A percentile compares a stretch with the other conserved stretches of the same genome.
These are phyloP conservation scores for Philypnodon macrostomus DNA, from an alignment of 2,797 vertebrate genomes.

Conservation along the genomic window DNA sequence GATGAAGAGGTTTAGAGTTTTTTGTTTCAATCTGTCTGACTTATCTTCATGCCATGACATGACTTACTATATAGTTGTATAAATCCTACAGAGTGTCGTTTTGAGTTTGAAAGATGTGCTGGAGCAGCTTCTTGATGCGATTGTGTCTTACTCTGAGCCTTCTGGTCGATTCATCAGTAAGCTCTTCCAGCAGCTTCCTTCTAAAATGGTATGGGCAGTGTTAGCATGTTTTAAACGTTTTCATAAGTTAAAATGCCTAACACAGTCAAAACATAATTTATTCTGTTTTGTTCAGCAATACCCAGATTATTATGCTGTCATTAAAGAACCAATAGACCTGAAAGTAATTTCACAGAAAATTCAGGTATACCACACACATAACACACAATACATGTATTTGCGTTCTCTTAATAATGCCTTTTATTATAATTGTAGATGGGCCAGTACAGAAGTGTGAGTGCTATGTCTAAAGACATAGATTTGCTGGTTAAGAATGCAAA, in stretches of 20 bases:
- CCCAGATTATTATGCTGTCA: constrained; percentile 98
- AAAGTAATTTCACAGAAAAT: constrained; percentile 95
- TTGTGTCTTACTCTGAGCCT: constrained; percentile 88
- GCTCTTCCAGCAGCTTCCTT: constrained; percentile 97
- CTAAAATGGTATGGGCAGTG: constrained; percentile 88
- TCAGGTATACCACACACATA: constrained; percentile 78
- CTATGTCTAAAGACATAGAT: constrained; percentile 96
- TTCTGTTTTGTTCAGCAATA: constrained; percentile 89
- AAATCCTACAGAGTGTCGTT: constrained; percentile 83
- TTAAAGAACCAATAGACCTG: constrained; percentile 98
- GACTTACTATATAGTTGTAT: background rate
- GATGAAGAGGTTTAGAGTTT: constrained; percentile 79
- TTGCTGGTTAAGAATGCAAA: constrained; percentile 97
- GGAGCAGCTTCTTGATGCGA: constrained; percentile 92
- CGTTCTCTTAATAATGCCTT: background rate
- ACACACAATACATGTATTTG: background rate
- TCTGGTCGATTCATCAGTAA: constrained; percentile 91
- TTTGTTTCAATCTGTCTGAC: background rate
- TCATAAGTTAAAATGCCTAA: background rate
- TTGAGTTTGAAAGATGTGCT: constrained; percentile 89
- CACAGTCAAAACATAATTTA: constrained; percentile 16
- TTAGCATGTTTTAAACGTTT: background rate
- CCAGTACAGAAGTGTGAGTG: constrained; percentile 90
- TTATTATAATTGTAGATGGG: constrained; percentile 73
- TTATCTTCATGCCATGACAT: no score